Evolutionary conservation across 2,113 vertebrate species (phyloP), one percentile per base, ranked within the genome.

Genomic region (Protobothrops flavoviridis): DNA sequence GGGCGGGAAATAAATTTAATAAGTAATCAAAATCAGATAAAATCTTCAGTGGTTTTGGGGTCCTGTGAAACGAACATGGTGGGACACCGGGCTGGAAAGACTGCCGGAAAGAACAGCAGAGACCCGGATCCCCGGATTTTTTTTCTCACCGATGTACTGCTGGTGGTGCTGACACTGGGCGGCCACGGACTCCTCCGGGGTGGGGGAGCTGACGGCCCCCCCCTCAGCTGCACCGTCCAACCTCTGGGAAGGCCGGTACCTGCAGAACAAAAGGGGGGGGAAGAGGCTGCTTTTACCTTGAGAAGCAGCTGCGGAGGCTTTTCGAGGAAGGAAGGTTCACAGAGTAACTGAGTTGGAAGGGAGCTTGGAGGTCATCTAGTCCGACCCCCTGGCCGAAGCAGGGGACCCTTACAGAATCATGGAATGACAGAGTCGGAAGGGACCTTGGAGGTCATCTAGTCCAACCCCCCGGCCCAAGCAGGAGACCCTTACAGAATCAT

Each of bases 101-200:
- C 13, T 2, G n/a, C 24, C 59, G 11, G 59, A 26, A 61, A 39
- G 5, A 3, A 5, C n/a, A 21, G 26, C 26, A 11, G 24, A 11
- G 59, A 61, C 9, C 0, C 5, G 69, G 5, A 81, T 20, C 45
- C 45, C 5, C 0, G n/a, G 21, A n/a, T 24, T n/a, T 45, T 6
- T 24, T n/a, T 55, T 6, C 97, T 98, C 97, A 99, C 99, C 99
- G 48, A 99, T 99, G 97, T 99, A 99, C 94, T 99, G 99, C 97
- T 99, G 99, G 96, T 99, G 99, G 86, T 99, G 99, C 90, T 99
- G 99, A 95, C 98, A 99, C 95, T 99, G 99, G 9, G 98, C 98
- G 0, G 98, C 99, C 53, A 99, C 98, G 0, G 99, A 98, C 92
- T 99, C 99, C 97, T 99, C 99, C 0, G 99, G 98, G 0, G 98